phyloP scores from a whole-genome alignment of 2,888 invertebrate genomes.

The Scaptomyza polygonia region DNA sequence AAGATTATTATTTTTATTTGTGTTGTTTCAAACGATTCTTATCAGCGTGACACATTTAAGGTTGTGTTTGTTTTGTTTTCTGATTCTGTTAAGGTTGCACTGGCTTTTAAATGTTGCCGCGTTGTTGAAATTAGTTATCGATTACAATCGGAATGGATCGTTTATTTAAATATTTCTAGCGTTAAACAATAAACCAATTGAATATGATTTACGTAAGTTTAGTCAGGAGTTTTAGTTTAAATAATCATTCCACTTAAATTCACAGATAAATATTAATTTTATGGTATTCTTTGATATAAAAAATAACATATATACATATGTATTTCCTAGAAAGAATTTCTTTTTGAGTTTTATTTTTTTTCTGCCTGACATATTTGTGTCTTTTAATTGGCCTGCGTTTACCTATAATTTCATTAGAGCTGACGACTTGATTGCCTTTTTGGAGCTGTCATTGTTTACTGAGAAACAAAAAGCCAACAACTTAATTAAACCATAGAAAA shows the following conservation, averaged over 20 bases:
- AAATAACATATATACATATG: no score
- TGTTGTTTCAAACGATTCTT: slow-evolving; percentile 21
- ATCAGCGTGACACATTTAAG: slow-evolving; percentile 21
- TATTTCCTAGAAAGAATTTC: no score
- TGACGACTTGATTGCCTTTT: slow-evolving; percentile 41
- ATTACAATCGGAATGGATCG: slow-evolving; percentile 29
- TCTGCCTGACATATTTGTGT: slow-evolving; percentile 41
- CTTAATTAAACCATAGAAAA: slow-evolving; percentile 69
- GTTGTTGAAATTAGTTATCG: neutral
- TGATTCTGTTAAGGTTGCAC: neutral
- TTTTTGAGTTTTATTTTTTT: neutral
- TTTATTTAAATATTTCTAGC: slow-evolving; percentile 63
- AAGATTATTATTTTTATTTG: slow-evolving; percentile 5
- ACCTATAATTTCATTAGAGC: slow-evolving; percentile 63
- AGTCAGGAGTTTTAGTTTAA: neutral
- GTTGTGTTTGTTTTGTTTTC: neutral
- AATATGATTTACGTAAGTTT: slow-evolving; percentile 50
- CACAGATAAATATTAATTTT: no score
- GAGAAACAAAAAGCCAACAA: slow-evolving; percentile 61
- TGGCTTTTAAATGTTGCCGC: slow-evolving; percentile 22
- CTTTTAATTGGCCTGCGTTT: slow-evolving; percentile 37
- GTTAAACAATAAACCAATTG: slow-evolving; percentile 59
- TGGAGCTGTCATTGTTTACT: slow-evolving; percentile 46
- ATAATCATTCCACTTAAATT: no score
- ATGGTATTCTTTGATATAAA: no score